Conservation (phyloP, 2,113 vertebrate species). For the Cricetomys ansorgei region DNA sequence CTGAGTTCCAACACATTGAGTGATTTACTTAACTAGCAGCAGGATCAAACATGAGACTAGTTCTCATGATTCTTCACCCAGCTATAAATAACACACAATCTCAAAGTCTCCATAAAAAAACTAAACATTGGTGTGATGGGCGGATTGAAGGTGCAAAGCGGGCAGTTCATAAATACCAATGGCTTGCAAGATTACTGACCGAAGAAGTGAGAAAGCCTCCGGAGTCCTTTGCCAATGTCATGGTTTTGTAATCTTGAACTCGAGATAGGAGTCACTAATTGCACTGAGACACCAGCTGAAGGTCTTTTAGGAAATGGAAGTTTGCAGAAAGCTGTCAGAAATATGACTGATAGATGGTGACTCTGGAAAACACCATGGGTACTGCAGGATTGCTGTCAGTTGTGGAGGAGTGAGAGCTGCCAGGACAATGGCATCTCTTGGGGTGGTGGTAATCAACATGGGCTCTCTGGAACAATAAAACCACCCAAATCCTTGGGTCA, state of each 20-base stretch:
- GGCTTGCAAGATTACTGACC: background rate
- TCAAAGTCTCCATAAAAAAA: background rate
- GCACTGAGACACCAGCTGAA: background rate
- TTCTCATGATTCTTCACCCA: slow-evolving; percentile 37
- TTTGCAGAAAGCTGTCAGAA: background rate
- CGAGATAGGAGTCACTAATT: background rate
- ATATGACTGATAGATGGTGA: background rate
- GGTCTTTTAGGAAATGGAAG: background rate
- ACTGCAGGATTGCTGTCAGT: background rate
- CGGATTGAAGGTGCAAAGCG: background rate
- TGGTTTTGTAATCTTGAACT: background rate
- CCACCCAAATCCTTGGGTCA: background rate
- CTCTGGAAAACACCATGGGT: background rate
- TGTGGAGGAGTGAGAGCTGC: background rate
- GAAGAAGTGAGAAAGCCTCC: background rate
- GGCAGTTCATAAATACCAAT: slow-evolving; percentile 48
- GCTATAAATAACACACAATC: slow-evolving; percentile 61
- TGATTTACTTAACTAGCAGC: slow-evolving; percentile 50
- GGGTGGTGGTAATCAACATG: background rate
- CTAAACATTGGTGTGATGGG: background rate
- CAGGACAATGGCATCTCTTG: background rate
- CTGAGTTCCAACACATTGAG: slow-evolving; percentile 21
- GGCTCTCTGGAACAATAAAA: background rate
- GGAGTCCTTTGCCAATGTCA: background rate
- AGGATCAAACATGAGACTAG: slow-evolving; percentile 16